Percentiles rank a stretch among this genome's conserved stretches.
phyloP scores from a whole-genome alignment of 2,113 vertebrate genomes.

The Isurus oxyrinchus region DNA sequence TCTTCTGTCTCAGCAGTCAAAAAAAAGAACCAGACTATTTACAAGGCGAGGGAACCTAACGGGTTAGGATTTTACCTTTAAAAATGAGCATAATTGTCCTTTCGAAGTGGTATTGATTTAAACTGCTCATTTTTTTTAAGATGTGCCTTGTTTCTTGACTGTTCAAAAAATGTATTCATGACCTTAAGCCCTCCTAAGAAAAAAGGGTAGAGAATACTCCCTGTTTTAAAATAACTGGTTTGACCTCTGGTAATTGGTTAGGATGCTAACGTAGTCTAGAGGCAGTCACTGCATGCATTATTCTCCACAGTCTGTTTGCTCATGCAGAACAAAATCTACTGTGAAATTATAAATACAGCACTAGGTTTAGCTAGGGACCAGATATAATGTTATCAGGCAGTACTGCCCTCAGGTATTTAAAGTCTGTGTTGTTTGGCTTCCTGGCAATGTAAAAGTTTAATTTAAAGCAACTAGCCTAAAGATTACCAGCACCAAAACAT shows the following conservation, averaged over 20 bases:
- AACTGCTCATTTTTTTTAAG: background rate
- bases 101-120: background rate
- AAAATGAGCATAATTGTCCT: background rate
- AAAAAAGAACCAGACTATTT: background rate
- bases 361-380: background rate
- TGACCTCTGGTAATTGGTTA: slow-evolving; percentile 25
- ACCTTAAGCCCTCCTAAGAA: background rate
- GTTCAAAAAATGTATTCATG: slow-evolving; percentile 9
- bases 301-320: background rate
- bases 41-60: background rate
- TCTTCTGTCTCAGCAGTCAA: background rate
- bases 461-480: background rate
- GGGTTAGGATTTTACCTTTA: background rate
- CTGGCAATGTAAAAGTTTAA: slow-evolving; percentile 29
- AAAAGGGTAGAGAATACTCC: background rate
- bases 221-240: slow-evolving; percentile 15
- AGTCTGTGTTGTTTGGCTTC: background rate
- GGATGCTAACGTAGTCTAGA: background rate
- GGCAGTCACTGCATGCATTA: background rate
- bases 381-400: slow-evolving; percentile 19
- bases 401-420: background rate
- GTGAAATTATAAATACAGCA: slow-evolving; percentile 7
- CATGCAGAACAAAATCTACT: background rate
- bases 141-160: background rate
- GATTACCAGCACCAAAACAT: background rate